These are phyloP conservation scores for Okapia johnstoni DNA, from an alignment of 2,113 vertebrate genomes.

Conservation along the genomic window DNA sequence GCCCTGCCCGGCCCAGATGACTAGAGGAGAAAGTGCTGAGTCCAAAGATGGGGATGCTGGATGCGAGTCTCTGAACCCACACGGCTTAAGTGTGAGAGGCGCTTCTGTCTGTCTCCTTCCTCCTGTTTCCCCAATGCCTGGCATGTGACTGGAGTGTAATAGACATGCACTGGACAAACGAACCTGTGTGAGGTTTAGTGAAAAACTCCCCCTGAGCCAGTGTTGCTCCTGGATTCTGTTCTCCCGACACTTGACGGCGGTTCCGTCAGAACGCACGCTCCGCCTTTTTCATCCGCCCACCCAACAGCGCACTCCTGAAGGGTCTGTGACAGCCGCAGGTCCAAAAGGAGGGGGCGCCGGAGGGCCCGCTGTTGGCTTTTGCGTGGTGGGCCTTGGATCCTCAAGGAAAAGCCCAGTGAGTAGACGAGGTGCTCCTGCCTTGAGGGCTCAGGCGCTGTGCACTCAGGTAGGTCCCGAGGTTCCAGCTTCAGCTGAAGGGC, in stretches of 20 bases:
- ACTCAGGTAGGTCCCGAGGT: not conserved
- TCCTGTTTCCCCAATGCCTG: not conserved
- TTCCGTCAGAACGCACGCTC: accelerated
- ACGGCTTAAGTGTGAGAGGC: accelerated
- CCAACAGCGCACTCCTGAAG: accelerated
- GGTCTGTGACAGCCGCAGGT: accelerated
- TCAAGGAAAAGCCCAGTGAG: accelerated
- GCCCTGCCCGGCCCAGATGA: accelerated
- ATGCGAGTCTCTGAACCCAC: accelerated
- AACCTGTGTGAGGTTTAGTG: not conserved
- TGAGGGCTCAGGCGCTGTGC: accelerated
- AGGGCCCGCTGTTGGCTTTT: too few species aligned
- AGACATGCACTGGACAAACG: not conserved
- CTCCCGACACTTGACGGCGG: not conserved
- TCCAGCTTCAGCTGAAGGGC: not conserved
- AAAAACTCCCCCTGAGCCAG: not conserved
- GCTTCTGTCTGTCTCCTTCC: accelerated
- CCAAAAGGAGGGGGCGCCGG: accelerated
- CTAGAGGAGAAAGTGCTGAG: accelerated
- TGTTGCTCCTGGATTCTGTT: not conserved
- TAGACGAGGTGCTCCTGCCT: accelerated
- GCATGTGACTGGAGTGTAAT: accelerated
- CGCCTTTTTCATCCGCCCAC: accelerated
- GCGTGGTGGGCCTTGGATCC: accelerated
- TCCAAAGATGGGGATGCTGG: accelerated